phyloP scores from a whole-genome alignment of 2,797 vertebrate genomes.

The Cetoscarus ocellatus region DNA sequence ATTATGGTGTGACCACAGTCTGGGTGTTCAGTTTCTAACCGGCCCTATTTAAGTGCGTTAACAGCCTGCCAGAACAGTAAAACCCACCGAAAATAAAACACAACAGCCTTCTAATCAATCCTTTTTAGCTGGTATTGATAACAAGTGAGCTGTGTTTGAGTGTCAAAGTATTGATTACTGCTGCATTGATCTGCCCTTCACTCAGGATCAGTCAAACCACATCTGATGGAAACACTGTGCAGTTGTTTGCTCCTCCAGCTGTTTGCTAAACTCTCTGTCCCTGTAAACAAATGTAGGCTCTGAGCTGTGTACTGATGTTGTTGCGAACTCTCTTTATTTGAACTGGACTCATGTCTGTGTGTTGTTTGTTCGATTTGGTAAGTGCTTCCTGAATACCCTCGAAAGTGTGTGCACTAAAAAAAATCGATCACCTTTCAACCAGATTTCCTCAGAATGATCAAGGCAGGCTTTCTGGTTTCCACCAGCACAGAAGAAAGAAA shows the following conservation, averaged over 20 bases:
- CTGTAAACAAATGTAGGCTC: neutral
- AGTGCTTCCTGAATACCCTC: neutral
- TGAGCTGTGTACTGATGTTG: neutral
- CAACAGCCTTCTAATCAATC: slow-evolving; percentile 36
- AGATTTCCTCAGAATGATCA: neutral
- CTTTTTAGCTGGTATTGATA: slow-evolving; percentile 57
- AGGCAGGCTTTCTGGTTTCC: neutral
- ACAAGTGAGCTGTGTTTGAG: slow-evolving; percentile 43
- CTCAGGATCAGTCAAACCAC: slow-evolving; percentile 32
- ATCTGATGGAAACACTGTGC: slow-evolving; percentile 2
- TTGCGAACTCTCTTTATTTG: neutral
- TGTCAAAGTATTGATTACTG: slow-evolving; percentile 47
- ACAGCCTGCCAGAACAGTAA: slow-evolving; percentile 5
- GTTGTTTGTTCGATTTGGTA: neutral
- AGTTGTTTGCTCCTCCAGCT: slow-evolving; percentile 21
- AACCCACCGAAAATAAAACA: slow-evolving; percentile 34
- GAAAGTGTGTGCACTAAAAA: neutral
- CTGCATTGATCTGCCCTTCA: slow-evolving; percentile 47
- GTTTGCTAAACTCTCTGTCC: slow-evolving; percentile 5
- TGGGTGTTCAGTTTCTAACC: slow-evolving; percentile 10
- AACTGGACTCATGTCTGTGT: neutral
- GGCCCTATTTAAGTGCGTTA: slow-evolving; percentile 9
- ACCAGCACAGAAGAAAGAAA: neutral
- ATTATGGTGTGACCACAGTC: neutral
- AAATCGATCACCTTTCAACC: neutral